These are phyloP conservation scores for Alces alces DNA, from an alignment of 2,113 vertebrate species.

Conservation along the genomic window DNA sequence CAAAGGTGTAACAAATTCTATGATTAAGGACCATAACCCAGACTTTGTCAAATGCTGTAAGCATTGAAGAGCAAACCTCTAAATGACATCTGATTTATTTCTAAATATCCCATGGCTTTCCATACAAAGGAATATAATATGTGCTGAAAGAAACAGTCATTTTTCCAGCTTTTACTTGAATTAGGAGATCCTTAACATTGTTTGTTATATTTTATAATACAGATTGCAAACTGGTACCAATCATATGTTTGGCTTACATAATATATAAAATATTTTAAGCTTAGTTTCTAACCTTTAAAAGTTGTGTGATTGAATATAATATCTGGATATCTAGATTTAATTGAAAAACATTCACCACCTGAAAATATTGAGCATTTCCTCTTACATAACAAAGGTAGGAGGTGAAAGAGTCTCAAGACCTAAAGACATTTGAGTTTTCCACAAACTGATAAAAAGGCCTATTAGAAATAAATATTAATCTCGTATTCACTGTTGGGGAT, in stretches of 20 bases:
- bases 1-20: neutral
- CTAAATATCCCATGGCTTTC: conserved; percentile 12
- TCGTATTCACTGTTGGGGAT: neutral
- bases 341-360: neutral
- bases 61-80: neutral
- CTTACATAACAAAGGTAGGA: neutral
- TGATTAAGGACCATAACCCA: neutral
- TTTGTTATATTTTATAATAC: neutral
- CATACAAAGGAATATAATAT: neutral
- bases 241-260: neutral
- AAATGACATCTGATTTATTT: conserved; percentile 41
- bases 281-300: neutral
- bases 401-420: neutral
- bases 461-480: neutral
- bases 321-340: neutral
- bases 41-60: conserved; percentile 38
- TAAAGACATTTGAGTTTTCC: neutral
- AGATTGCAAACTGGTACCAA: neutral
- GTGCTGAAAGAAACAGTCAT: neutral
- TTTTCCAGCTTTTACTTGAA: neutral
- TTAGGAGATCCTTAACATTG: neutral
- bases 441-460: neutral
- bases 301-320: neutral
- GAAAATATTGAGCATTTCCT: neutral
- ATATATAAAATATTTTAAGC: neutral